Evolutionary conservation across 1,140 invertebrate genomes (phyloP).

Genomic region (Solenopsis invicta): DNA sequence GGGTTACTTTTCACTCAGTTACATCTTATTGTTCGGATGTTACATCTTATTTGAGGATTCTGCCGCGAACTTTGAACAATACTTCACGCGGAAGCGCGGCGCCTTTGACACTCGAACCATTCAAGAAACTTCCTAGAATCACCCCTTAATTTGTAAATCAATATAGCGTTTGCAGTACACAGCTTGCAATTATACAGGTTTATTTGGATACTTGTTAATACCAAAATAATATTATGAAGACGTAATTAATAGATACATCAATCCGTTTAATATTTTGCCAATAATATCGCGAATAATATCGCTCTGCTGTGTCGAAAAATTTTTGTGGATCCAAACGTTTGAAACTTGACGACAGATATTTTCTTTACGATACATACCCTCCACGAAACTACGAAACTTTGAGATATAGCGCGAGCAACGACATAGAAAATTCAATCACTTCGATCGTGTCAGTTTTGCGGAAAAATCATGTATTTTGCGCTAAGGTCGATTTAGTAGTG

Average conservation of each 20-base stretch:
- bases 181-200: not conserved
- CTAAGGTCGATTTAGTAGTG: conserved; percentile 41
- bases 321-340: not conserved
- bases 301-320: not conserved
- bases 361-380: conserved; percentile 25
- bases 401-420: conserved; percentile 65
- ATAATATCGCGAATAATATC: not conserved
- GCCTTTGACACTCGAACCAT: not conserved
- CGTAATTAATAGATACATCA: not conserved
- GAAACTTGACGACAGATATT: conserved; percentile 38
- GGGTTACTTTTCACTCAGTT: conserved; percentile 38
- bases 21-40: conserved; percentile 42
- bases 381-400: conserved; percentile 63
- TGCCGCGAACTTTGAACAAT: conserved; percentile 29
- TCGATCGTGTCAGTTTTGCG: conserved; percentile 64
- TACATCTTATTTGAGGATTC: conserved; percentile 9
- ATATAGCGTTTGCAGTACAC: too few relatives aligned
- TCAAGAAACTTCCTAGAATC: not conserved
- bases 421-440: conserved; percentile 72
- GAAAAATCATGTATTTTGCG: conserved; percentile 44
- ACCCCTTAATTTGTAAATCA: not conserved
- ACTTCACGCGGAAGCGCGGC: not conserved
- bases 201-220: not conserved
- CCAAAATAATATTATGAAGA: not conserved
- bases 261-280: not conserved